Evolutionary conservation across 2,113 vertebrate species (phyloP).

Genomic region (Eudorcas thomsonii): DNA sequence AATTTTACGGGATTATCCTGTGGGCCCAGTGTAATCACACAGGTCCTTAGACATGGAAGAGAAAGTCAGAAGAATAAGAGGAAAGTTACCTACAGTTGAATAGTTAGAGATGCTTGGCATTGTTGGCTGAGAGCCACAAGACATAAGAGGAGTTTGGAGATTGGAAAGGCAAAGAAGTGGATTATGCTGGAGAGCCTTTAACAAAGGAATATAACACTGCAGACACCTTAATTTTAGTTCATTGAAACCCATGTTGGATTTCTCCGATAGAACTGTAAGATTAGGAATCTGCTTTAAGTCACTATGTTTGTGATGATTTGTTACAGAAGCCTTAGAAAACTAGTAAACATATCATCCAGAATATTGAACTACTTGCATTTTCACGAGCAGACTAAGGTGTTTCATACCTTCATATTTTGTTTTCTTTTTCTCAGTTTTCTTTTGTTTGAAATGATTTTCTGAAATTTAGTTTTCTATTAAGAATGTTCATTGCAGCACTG

Average conservation of each 20-base stretch:
- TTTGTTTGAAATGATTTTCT: neutral
- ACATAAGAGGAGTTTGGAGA: neutral
- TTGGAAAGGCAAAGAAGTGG: neutral
- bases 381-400: neutral
- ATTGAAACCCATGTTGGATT: neutral
- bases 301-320: neutral
- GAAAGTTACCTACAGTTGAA: neutral
- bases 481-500: too few species aligned
- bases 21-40: neutral
- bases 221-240: neutral
- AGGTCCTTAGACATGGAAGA: neutral
- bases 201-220: neutral
- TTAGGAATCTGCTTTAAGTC: neutral
- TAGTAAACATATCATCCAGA: neutral
- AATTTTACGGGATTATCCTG: neutral
- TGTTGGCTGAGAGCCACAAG: neutral
- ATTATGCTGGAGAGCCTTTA: neutral
- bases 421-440: neutral
- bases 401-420: neutral
- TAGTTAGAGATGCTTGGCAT: neutral
- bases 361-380: neutral
- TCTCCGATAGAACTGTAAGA: neutral
- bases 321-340: neutral
- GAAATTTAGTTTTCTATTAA: neutral
- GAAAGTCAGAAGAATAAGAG: neutral